Conservation (phyloP, 2,797 vertebrate genomes). For the Cephalopachus bancanus region DNA sequence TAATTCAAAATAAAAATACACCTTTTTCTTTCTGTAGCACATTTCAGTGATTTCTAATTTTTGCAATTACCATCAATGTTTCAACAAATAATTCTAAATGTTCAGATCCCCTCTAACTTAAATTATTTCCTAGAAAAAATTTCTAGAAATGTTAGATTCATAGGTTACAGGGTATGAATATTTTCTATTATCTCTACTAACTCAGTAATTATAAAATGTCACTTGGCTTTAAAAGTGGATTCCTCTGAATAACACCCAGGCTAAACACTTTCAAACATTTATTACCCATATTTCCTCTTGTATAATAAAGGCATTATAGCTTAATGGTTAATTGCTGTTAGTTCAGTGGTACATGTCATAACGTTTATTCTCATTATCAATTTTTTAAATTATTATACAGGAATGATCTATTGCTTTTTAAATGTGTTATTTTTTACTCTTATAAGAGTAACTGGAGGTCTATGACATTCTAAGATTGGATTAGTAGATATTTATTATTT, state of each 20-base stretch:
- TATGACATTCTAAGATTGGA: background rate
- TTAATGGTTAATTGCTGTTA: conserved; percentile 34
- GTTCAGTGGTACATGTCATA: conserved; percentile 8
- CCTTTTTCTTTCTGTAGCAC: background rate
- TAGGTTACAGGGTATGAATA: background rate
- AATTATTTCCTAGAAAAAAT: conserved; percentile 26
- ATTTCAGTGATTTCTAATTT: conserved; percentile 49
- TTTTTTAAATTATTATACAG: background rate
- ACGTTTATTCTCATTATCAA: conserved; percentile 38
- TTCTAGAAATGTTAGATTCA: conserved; percentile 25
- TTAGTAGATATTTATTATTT: conserved; percentile 10
- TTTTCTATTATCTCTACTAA: conserved; percentile 32
- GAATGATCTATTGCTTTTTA: conserved; percentile 19
- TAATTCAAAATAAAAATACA: conserved; percentile 56
- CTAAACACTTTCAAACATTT: conserved; percentile 43
- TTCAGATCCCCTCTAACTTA: background rate
- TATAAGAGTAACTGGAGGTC: background rate
- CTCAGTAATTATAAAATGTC: conserved; percentile 37
- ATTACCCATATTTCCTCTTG: conserved; percentile 48
- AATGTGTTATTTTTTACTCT: conserved; percentile 32
- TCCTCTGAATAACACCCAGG: background rate
- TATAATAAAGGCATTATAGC: conserved; percentile 16
- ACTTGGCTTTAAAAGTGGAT: conserved; percentile 24
- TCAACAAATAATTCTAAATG: background rate
- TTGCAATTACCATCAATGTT: conserved; percentile 17